These are phyloP conservation scores for Stichodactyla helianthus DNA, from an alignment of 64 coral and sea anemone genomes.

Conservation along the genomic window DNA sequence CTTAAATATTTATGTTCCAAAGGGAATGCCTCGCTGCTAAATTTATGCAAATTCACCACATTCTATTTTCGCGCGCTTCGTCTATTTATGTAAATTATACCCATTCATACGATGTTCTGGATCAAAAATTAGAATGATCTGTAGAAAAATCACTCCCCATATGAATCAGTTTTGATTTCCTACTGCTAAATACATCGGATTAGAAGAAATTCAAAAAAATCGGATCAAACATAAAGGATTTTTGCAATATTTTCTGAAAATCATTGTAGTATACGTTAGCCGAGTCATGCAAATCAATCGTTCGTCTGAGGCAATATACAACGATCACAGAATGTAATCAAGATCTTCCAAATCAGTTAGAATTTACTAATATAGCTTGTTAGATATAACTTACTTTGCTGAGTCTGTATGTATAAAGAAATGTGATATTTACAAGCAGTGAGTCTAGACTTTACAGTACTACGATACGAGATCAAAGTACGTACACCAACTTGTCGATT, in stretches of 20 bases:
- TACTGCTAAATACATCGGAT: background rate
- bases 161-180: background rate
- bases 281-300: background rate
- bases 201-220: background rate
- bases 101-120: conserved; percentile 40
- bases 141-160: background rate
- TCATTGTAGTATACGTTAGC: conserved; percentile 14
- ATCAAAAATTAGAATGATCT: background rate
- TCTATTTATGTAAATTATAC: conserved; percentile 58
- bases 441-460: background rate
- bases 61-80: conserved; percentile 41
- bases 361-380: background rate
- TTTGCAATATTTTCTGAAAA: background rate
- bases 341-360: background rate
- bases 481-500: conserved; percentile 4
- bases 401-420: background rate
- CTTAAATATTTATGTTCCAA: background rate
- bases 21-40: background rate
- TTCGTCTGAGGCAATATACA: background rate
- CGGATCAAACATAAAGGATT: background rate
- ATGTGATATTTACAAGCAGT: conserved; percentile 1
- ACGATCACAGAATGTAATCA: conserved; percentile 28
- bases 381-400: background rate
- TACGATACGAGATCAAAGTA: background rate
- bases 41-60: conserved; percentile 7